A percentile compares a stretch with the other conserved stretches of the same genome.
phyloP scores from a whole-genome alignment of 2,797 vertebrate species.

The Myotis myotis region DNA sequence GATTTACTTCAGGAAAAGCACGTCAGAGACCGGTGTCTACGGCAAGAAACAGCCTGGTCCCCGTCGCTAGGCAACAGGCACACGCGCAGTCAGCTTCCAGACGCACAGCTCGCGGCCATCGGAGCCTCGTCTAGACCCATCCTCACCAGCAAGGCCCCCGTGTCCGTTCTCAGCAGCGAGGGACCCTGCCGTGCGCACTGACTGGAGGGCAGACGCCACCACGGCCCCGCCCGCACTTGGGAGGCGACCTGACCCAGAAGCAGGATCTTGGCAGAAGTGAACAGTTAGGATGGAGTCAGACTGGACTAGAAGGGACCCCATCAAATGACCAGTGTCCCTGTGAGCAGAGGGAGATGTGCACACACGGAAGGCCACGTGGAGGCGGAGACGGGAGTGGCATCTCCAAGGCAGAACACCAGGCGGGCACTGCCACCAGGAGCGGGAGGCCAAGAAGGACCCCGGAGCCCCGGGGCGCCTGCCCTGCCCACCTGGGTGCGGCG shows the following conservation, averaged over 20 bases:
- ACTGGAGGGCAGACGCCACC: too few species aligned
- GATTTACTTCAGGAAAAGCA: neutral
- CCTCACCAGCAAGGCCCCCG: too few species aligned
- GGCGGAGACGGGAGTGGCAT: neutral
- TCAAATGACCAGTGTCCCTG: neutral
- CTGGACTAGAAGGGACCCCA: neutral
- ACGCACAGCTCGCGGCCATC: neutral
- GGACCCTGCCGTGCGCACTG: too few species aligned
- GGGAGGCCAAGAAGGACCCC: too few species aligned
- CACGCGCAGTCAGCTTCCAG: fast-evolving
- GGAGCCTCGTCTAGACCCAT: too few species aligned
- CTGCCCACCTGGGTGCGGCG: neutral
- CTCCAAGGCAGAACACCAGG: neutral
- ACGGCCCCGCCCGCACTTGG: neutral
- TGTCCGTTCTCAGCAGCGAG: neutral
- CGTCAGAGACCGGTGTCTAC: neutral
- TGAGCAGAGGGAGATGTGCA: too few species aligned
- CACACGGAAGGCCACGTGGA: too few species aligned
- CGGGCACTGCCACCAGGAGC: neutral
- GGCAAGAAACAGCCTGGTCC: neutral
- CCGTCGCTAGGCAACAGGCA: fast-evolving
- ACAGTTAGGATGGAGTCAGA: neutral
- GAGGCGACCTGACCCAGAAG: neutral
- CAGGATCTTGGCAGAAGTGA: neutral
- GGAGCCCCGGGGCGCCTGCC: neutral